Base-by-base conservation (phyloP, 2,888 invertebrate species). In the Hololepta plana region DNA sequence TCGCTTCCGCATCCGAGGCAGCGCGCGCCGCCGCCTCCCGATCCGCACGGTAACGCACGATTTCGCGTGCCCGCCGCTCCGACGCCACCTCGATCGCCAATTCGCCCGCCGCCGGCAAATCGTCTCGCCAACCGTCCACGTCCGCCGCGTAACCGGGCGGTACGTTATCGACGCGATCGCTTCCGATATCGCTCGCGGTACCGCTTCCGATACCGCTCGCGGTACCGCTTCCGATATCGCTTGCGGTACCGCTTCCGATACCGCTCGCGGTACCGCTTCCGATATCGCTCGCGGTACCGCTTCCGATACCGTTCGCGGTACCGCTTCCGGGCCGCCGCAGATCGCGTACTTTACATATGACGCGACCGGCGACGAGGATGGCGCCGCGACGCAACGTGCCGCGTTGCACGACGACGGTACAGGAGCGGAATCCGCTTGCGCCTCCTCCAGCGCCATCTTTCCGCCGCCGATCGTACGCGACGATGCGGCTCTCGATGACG, bases 71-170 rank as follows among this genome's bases (percentile, higher is more conserved):
- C 24, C 35, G 37, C 31, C 41, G 46, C 36, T 53, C 53, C 4
- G 40, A 39, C 32, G 48, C 65, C 3, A 90, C 87, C 59, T 95
- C 76, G 4, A 90, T 53, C 16, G 95, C 72, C 26, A 68, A 59
- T 38, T 93, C 90, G 1, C 98, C 98, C 7, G 91, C 84, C 0
- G 72, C 49, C 0, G 96, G 96, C 35, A 95, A 45, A 35, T 77
- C 76, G n/a, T n/a, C n/a, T 35, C 71, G 67, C 96, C 96, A 98
- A 3, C 96, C 96, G 24, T 80, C 64, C 25, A 93, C 72, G 46
- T 82, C 77, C 0, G 75, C 84, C 0, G 93, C 82, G 2, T 70
- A 69, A 1, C 82, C 68, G 0, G 91, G 87, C n/a, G 64, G 54
- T 0, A 81, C 90, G 40, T 64, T 56, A 4, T 59, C 53, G 2